Evolutionary conservation across 23 tunicate genomes (phyloP).

Genomic region (Phallusia fumigata): DNA sequence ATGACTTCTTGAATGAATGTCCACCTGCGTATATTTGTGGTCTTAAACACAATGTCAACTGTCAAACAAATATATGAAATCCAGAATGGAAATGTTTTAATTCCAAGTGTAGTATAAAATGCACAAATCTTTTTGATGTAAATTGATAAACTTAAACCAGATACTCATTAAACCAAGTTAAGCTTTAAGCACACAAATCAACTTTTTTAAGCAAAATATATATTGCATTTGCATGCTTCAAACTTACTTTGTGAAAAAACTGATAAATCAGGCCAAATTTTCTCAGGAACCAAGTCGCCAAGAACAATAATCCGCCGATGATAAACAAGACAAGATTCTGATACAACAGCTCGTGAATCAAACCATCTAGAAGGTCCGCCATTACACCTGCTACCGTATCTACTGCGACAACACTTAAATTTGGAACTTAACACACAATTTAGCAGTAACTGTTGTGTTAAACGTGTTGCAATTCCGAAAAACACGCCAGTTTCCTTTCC

Average conservation of each 20-base stretch:
- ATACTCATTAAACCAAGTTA: no score
- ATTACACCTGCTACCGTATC: background rate
- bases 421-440: no score
- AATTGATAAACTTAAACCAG: no score
- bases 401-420: no score
- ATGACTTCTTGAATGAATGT: conserved; percentile 64
- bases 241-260: conserved; percentile 75
- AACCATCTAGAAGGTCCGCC: conserved; percentile 37
- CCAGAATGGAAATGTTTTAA: no score
- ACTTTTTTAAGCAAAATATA: no score
- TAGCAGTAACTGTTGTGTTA: background rate
- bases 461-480: background rate
- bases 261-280: conserved; percentile 87
- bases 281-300: conserved; percentile 51
- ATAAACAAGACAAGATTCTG: conserved; percentile 74
- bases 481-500: background rate
- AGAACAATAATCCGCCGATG: conserved; percentile 55
- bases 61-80: no score
- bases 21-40: conserved; percentile 64
- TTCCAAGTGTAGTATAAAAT: no score
- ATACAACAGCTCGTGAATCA: conserved; percentile 46
- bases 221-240: no score
- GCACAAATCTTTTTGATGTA: no score
- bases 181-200: no score
- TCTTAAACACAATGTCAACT: no score